Conservation (phyloP, 2,888 invertebrate species). For the Apamea monoglypha region DNA sequence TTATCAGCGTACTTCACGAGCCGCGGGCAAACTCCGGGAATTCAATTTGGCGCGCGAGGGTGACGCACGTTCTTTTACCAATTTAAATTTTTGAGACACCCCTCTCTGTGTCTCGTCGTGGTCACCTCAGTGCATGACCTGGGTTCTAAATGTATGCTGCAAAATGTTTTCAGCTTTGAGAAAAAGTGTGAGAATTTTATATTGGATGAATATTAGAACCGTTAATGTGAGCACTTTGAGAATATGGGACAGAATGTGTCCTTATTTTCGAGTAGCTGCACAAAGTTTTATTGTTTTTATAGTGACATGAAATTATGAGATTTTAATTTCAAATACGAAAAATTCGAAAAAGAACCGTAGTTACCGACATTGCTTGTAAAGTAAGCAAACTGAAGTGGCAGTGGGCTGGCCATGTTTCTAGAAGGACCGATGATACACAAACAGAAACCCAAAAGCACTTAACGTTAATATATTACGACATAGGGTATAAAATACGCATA, state of each 20-base stretch:
- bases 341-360: too few species aligned
- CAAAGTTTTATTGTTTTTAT: neutral
- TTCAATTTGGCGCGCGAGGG: constrained; percentile 72
- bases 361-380: too few species aligned
- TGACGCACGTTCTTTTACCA: constrained; percentile 67
- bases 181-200: constrained; percentile 18
- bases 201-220: neutral
- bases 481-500: constrained; percentile 62
- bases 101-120: constrained; percentile 40
- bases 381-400: too few species aligned
- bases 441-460: constrained; percentile 30
- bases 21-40: constrained; percentile 65
- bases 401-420: too few species aligned
- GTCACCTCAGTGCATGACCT: constrained; percentile 58
- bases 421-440: neutral
- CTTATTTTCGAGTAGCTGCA: neutral
- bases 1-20: constrained; percentile 68
- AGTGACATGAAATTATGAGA: too few species aligned
- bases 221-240: neutral
- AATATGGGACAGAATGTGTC: neutral
- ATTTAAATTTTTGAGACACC: constrained; percentile 72
- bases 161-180: constrained; percentile 33
- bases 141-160: constrained; percentile 40
- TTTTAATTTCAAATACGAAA: neutral
- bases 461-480: constrained; percentile 51